Evolutionary conservation across 2,888 invertebrate genomes (phyloP).

Genomic region (Lagria hirta): DNA sequence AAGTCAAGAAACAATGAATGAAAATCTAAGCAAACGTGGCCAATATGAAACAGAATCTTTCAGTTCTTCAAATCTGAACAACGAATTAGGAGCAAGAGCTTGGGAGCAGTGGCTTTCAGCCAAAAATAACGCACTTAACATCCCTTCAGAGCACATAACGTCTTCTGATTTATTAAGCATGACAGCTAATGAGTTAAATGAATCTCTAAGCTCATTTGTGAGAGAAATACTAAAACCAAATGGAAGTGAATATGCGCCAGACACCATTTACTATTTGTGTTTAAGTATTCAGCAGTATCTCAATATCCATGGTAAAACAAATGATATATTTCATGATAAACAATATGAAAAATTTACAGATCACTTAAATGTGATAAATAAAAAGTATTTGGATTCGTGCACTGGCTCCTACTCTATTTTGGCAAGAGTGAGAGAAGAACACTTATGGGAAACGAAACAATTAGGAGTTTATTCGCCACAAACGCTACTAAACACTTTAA

Average conservation of each 20-base stretch:
- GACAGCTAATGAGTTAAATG: slow-evolving; percentile 81
- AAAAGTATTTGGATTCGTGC: slow-evolving; percentile 72
- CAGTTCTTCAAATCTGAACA: too few relatives aligned
- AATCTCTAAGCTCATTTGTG: slow-evolving; percentile 78
- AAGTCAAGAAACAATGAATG: slow-evolving; percentile 72
- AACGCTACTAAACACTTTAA: slow-evolving; percentile 80
- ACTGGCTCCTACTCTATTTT: slow-evolving; percentile 80
- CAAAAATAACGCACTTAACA: slow-evolving; percentile 82
- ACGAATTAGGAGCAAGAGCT: slow-evolving; percentile 86
- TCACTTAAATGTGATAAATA: slow-evolving; percentile 77
- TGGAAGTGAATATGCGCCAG: slow-evolving; percentile 83
- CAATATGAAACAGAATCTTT: too few relatives aligned
- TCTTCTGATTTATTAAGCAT: too few relatives aligned
- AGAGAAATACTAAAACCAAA: slow-evolving; percentile 85
- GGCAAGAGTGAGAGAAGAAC: slow-evolving; percentile 87
- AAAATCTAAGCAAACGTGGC: too few relatives aligned
- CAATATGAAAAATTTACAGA: slow-evolving; percentile 85
- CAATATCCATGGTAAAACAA: slow-evolving; percentile 82
- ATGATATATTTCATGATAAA: slow-evolving; percentile 87
- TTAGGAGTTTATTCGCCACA: slow-evolving; percentile 89
- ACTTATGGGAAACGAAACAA: slow-evolving; percentile 89
- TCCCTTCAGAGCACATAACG: too few relatives aligned
- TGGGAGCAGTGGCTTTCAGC: slow-evolving; percentile 87
- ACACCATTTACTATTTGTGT: slow-evolving; percentile 86
- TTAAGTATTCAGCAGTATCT: slow-evolving; percentile 87